A percentile compares a stretch with the other conserved stretches of the same genome.
These are phyloP conservation scores for Gymnoscopelus braueri DNA, from an alignment of 2,797 vertebrate species.

Conservation along the genomic window DNA sequence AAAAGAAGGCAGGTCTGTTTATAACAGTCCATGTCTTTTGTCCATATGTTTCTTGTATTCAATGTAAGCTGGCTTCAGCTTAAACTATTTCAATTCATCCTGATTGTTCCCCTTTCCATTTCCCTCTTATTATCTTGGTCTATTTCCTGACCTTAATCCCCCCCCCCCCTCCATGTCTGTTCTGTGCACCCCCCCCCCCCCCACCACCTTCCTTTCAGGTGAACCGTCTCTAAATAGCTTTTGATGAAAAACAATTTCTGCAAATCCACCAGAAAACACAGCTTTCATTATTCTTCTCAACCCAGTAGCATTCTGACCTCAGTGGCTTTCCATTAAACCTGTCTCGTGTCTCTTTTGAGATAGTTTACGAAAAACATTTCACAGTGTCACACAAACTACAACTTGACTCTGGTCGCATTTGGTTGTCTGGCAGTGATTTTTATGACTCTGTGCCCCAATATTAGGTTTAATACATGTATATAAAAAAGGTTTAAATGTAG, in stretches of 20 bases:
- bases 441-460: no score
- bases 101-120: background rate
- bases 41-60: background rate
- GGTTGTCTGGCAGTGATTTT: no score
- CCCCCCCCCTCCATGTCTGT: constrained; percentile 33
- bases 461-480: background rate
- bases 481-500: background rate
- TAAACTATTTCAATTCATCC: constrained; percentile 1
- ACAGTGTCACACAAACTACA: constrained; percentile 2
- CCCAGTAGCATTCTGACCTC: constrained; percentile 31
- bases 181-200: background rate
- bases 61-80: constrained; percentile 7
- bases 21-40: constrained; percentile 12
- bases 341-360: constrained; percentile 27
- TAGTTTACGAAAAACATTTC: constrained; percentile 10
- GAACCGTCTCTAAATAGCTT: constrained; percentile 64
- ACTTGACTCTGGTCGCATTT: background rate
- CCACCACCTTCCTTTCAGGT: constrained; percentile 3
- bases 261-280: constrained; percentile 75
- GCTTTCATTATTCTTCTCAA: constrained; percentile 66
- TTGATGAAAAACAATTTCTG: constrained; percentile 74
- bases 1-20: background rate
- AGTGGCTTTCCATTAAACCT: constrained; percentile 11
- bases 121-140: constrained; percentile 13
- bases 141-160: constrained; percentile 38